phyloP scores from a whole-genome alignment of 1,140 invertebrate genomes.

The Metopolophium dirhodum region DNA sequence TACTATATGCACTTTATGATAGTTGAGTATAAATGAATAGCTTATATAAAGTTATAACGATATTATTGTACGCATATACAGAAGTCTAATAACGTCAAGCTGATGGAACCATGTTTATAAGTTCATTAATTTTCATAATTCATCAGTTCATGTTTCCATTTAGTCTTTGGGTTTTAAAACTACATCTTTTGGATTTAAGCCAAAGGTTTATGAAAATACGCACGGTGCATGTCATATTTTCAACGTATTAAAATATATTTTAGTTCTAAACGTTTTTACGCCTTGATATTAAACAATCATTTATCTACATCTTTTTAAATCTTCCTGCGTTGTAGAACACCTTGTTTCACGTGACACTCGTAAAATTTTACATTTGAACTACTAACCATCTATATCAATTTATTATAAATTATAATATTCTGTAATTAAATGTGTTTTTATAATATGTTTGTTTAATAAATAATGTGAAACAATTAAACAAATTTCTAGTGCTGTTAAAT shows the following conservation, averaged over 20 bases:
- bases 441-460: background rate
- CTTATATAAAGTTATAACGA: background rate
- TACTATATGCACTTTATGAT: background rate
- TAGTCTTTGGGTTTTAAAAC: background rate
- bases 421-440: background rate
- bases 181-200: background rate
- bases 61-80: background rate
- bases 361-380: background rate
- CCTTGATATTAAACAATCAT: background rate
- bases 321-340: background rate
- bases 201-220: background rate
- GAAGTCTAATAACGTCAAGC: background rate
- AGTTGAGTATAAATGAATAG: background rate
- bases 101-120: background rate
- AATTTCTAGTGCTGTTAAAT: background rate
- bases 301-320: slow-evolving; percentile 18
- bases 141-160: slow-evolving; percentile 16
- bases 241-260: background rate
- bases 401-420: background rate
- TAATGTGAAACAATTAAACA: background rate
- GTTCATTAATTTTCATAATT: slow-evolving; percentile 24
- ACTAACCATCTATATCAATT: background rate
- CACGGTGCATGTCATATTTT: background rate
- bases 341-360: background rate
- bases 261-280: background rate